A percentile compares a stretch with the other conserved stretches of the same genome.
These are phyloP conservation scores for Chelonus insularis DNA, from an alignment of 1,140 invertebrate genomes.

Conservation along the genomic window DNA sequence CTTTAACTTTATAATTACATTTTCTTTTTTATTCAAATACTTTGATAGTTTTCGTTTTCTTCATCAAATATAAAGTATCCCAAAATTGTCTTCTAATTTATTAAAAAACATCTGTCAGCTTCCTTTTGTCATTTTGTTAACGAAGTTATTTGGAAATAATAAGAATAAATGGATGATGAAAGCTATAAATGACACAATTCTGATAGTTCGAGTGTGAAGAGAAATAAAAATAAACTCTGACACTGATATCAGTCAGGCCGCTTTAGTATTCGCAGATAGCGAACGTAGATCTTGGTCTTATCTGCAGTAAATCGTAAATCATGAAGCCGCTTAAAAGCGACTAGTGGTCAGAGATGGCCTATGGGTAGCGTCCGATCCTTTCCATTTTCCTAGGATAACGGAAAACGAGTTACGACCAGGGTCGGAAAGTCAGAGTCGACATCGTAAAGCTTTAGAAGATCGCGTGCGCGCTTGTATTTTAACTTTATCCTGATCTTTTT, in stretches of 20 bases:
- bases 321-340: slow-evolving; percentile 6
- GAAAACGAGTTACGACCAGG: slow-evolving; percentile 6
- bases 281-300: slow-evolving; percentile 1
- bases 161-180: too few relatives aligned
- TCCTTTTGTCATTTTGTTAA: too few relatives aligned
- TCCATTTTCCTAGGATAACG: slow-evolving; percentile 12
- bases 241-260: neutral
- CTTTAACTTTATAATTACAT: too few relatives aligned
- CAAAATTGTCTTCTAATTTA: too few relatives aligned
- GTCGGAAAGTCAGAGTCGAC: slow-evolving; percentile 6
- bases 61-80: too few relatives aligned
- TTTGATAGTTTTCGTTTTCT: too few relatives aligned
- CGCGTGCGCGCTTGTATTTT: too few relatives aligned
- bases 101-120: too few relatives aligned
- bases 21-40: too few relatives aligned
- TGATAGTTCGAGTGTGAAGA: too few relatives aligned
- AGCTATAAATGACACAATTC: too few relatives aligned
- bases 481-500: neutral
- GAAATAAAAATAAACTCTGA: neutral
- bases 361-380: neutral
- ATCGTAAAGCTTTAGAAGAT: slow-evolving; percentile 1
- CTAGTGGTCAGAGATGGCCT: slow-evolving; percentile 8
- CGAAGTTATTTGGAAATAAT: too few relatives aligned
- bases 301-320: slow-evolving; percentile 3
- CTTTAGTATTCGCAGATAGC: neutral